Conservation (phyloP, 2,113 vertebrate genomes). For the Labeo catla region DNA sequence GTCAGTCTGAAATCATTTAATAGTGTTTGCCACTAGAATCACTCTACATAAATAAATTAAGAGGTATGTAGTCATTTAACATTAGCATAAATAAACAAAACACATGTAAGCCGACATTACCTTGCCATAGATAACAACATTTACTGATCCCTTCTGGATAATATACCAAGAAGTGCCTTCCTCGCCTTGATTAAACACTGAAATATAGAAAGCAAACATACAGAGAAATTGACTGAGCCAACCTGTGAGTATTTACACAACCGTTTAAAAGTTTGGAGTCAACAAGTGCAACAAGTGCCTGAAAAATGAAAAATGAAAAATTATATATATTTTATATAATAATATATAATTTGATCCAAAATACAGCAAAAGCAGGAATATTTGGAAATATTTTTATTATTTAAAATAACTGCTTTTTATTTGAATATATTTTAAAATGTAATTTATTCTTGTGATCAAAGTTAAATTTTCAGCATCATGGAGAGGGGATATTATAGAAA, state of each 20-base stretch:
- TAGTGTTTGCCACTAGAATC: not conserved
- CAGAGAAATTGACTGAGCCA: not conserved
- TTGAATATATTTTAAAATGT: too few species aligned
- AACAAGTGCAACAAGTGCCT: not conserved
- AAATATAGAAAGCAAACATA: conserved; percentile 59
- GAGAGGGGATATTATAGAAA: too few species aligned
- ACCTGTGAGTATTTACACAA: not conserved
- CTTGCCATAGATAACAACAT: conserved; percentile 99
- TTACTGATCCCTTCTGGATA: conserved; percentile 98
- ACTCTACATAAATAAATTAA: not conserved
- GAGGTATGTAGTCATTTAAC: not conserved
- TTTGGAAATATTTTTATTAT: too few species aligned
- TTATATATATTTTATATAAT: too few species aligned
- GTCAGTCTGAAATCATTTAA: conserved; percentile 5
- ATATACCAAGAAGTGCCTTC: conserved; percentile 99
- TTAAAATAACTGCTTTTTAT: too few species aligned
- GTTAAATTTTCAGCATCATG: too few species aligned
- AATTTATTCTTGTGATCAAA: too few species aligned
- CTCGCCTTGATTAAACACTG: conserved; percentile 99
- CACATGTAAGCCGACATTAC: conserved; percentile 65
- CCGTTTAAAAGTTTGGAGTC: not conserved
- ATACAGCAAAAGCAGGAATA: too few species aligned
- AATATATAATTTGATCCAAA: too few species aligned
- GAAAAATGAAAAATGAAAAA: not conserved
- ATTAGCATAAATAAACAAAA: not conserved